Evolutionary conservation across 2,797 vertebrate species (phyloP).

Genomic region (Falco berigora): DNA sequence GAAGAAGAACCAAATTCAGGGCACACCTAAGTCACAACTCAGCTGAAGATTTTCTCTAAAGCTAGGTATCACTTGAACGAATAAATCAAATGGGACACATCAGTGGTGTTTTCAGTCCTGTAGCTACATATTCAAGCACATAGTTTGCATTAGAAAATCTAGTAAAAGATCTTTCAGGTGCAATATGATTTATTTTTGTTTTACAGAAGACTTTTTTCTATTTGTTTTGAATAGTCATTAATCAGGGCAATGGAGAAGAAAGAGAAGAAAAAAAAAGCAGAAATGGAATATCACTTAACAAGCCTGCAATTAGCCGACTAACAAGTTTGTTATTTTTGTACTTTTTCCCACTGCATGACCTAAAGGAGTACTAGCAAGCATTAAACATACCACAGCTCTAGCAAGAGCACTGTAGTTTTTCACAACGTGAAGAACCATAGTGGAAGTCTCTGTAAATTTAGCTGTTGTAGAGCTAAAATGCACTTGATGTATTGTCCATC

Average conservation of each 20-base stretch:
- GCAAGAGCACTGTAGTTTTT: conserved; percentile 28
- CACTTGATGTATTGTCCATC: conserved; percentile 71
- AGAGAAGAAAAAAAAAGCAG: background rate
- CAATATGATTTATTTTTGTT: background rate
- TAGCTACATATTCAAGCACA: background rate
- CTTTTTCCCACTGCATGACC: conserved; percentile 68
- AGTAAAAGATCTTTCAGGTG: background rate
- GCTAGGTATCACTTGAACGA: background rate
- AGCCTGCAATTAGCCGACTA: conserved; percentile 69
- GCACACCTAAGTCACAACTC: background rate
- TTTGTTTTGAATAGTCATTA: conserved; percentile 50
- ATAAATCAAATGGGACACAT: background rate
- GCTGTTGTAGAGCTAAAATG: conserved; percentile 65
- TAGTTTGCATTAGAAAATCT: background rate
- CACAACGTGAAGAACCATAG: background rate
- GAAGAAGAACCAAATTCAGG: background rate
- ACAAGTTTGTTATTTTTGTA: conserved; percentile 73
- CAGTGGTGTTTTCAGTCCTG: background rate
- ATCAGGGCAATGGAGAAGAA: conserved; percentile 26
- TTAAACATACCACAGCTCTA: conserved; percentile 7
- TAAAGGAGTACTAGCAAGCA: conserved; percentile 32
- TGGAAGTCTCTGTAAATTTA: conserved; percentile 67
- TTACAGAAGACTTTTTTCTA: background rate
- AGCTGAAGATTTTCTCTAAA: background rate
- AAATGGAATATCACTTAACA: conserved; percentile 68